A percentile compares a stretch with the other conserved stretches of the same genome.
phyloP scores from a whole-genome alignment of 2,797 vertebrate species.

The Gobionotothen gibberifrons region DNA sequence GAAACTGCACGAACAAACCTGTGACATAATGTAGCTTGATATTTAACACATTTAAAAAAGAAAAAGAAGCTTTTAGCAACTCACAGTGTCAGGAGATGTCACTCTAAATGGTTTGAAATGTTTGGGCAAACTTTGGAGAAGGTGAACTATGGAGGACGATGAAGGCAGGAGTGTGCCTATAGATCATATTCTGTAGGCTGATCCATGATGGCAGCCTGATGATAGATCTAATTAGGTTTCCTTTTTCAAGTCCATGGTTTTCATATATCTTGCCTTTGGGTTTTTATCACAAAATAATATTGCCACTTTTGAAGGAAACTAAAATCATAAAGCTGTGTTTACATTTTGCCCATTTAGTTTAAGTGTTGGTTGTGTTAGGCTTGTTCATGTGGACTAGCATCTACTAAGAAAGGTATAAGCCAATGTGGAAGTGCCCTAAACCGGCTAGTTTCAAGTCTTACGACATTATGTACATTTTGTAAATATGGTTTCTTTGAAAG shows the following conservation, averaged over 20 bases:
- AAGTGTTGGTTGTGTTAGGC: neutral
- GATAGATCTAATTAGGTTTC: neutral
- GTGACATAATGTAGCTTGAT: neutral
- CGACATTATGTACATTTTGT: no score
- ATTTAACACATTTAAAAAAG: neutral
- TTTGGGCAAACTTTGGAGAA: constrained; percentile 9
- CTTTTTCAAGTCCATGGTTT: neutral
- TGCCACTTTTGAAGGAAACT: no score
- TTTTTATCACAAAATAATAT: no score
- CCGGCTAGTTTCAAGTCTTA: no score
- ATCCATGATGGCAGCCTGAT: neutral
- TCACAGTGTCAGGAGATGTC: neutral
- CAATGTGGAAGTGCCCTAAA: no score
- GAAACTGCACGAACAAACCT: neutral
- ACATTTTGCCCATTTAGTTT: neutral
- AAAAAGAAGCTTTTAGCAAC: constrained; percentile 18
- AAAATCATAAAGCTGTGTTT: no score
- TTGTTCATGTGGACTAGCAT: no score
- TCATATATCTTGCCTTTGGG: no score
- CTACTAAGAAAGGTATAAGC: no score
- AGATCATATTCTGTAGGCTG: neutral
- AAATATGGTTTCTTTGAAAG: no score
- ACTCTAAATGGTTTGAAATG: constrained; percentile 13
- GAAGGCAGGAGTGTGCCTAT: neutral
- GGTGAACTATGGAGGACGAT: neutral